Conservation (phyloP, 1,140 invertebrate genomes). For the Spodoptera frugiperda region DNA sequence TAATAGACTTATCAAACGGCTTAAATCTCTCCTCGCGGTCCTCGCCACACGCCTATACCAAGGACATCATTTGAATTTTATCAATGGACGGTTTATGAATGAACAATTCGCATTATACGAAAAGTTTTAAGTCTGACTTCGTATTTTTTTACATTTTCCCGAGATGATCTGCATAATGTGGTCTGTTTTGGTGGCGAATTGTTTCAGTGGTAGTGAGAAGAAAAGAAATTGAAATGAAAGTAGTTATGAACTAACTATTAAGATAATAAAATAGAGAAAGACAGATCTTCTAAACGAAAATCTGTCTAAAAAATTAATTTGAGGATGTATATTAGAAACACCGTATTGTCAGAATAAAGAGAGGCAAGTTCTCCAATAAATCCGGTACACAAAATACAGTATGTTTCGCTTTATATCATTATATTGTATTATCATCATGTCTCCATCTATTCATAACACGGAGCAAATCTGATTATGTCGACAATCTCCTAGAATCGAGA, state of each 20-base stretch:
- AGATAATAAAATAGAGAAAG: too few relatives aligned
- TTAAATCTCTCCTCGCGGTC: not conserved
- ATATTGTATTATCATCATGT: conserved; percentile 5
- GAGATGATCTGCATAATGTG: not conserved
- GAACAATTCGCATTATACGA: not conserved
- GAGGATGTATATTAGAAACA: too few relatives aligned
- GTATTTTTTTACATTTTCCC: not conserved
- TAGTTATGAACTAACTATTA: too few relatives aligned
- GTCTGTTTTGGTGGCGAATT: too few relatives aligned
- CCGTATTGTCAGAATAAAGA: not conserved
- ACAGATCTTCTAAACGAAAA: too few relatives aligned
- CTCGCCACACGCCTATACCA: not conserved
- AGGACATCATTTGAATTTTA: conserved; percentile 31
- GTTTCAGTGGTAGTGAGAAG: too few relatives aligned
- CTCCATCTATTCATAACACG: conserved; percentile 19
- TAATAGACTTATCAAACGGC: conserved; percentile 25
- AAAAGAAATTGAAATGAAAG: too few relatives aligned
- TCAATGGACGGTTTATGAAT: conserved; percentile 1
- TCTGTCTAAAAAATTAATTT: too few relatives aligned
- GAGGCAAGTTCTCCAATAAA: not conserved
- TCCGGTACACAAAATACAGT: not conserved
- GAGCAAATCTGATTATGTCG: conserved; percentile 31
- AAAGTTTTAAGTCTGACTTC: not conserved
- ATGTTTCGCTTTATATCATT: not conserved
- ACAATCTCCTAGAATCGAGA: not conserved